Evolutionary conservation across 2,797 vertebrate genomes (phyloP).

Genomic region (Macroramphosus scolopax): DNA sequence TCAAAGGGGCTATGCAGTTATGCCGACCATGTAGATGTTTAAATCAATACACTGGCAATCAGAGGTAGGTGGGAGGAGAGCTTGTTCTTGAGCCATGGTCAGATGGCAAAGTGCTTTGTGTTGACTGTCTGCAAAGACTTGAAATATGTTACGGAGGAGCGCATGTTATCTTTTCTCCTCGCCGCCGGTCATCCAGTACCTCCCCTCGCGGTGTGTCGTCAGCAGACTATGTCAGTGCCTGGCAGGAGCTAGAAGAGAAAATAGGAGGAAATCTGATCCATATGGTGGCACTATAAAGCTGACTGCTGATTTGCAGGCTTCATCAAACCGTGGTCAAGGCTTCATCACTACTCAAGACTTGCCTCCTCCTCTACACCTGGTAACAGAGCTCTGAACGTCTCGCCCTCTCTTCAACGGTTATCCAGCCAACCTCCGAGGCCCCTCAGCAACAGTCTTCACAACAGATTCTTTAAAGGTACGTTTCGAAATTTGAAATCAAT

Average conservation of each 20-base stretch:
- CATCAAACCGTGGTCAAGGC: slow-evolving; percentile 59
- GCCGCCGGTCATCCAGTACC: slow-evolving; percentile 63
- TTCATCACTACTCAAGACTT: slow-evolving; percentile 49
- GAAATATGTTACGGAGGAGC: slow-evolving; percentile 72
- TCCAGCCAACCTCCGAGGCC: slow-evolving; percentile 27
- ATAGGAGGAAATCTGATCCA: slow-evolving; percentile 74
- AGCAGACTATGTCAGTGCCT: slow-evolving; percentile 65
- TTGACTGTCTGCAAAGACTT: slow-evolving; percentile 63
- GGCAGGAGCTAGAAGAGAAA: slow-evolving; percentile 71
- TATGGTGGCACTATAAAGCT: slow-evolving; percentile 76
- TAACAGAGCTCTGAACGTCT: slow-evolving; percentile 31
- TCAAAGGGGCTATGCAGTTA: slow-evolving; percentile 59
- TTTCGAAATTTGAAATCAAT: slow-evolving; percentile 6
- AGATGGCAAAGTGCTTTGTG: slow-evolving; percentile 57
- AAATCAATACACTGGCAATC: slow-evolving; percentile 69
- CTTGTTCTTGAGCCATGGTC: slow-evolving; percentile 40
- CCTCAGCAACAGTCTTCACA: slow-evolving; percentile 29
- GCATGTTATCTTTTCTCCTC: slow-evolving; percentile 80
- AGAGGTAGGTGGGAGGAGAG: slow-evolving; percentile 38
- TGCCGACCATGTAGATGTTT: slow-evolving; percentile 72
- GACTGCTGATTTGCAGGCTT: slow-evolving; percentile 61
- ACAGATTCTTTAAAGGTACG: slow-evolving; percentile 60
- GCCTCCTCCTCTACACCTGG: slow-evolving; percentile 53
- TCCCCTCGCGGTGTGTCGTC: slow-evolving; percentile 73
- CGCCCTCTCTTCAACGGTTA: slow-evolving; percentile 49